phyloP scores from a whole-genome alignment of 92 coral and sea anemone genomes.

The Ricordea florida region DNA sequence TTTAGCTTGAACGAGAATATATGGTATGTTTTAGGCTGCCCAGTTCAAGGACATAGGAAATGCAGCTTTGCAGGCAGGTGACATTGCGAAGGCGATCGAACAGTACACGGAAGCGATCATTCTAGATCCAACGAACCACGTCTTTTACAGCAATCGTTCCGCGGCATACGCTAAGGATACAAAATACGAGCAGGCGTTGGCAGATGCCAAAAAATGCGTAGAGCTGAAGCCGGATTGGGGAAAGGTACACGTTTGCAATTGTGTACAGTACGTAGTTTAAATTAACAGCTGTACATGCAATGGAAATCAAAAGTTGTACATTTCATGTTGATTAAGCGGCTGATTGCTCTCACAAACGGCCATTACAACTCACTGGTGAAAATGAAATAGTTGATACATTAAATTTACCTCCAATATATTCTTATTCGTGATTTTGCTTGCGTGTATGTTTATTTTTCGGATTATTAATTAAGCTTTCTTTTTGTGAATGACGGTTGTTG shows the following conservation, averaged over 20 bases:
- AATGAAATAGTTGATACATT: no score
- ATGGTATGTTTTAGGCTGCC: conserved; percentile 73
- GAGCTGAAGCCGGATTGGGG: conserved; percentile 96
- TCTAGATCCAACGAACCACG: conserved; percentile 87
- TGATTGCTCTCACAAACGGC: no score
- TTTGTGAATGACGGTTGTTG: no score
- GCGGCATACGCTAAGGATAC: conserved; percentile 91
- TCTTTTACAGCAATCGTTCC: conserved; percentile 94
- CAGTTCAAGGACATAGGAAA: conserved; percentile 87
- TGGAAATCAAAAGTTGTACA: no score
- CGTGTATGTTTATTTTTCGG: no score
- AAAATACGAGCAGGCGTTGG: conserved; percentile 85
- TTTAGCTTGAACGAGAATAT: no score
- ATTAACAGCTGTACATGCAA: neutral
- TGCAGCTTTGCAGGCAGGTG: conserved; percentile 69
- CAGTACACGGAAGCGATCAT: conserved; percentile 90
- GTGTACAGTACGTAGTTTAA: neutral
- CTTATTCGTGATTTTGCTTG: no score
- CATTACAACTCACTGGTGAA: no score
- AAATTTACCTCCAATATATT: no score
- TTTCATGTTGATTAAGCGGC: no score
- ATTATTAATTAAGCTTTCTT: no score
- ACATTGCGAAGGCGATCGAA: conserved; percentile 83
- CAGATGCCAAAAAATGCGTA: conserved; percentile 88
- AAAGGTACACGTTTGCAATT: conserved; percentile 59